Conservation (phyloP, 2,888 invertebrate species). For the Rhagonycha lutea region DNA sequence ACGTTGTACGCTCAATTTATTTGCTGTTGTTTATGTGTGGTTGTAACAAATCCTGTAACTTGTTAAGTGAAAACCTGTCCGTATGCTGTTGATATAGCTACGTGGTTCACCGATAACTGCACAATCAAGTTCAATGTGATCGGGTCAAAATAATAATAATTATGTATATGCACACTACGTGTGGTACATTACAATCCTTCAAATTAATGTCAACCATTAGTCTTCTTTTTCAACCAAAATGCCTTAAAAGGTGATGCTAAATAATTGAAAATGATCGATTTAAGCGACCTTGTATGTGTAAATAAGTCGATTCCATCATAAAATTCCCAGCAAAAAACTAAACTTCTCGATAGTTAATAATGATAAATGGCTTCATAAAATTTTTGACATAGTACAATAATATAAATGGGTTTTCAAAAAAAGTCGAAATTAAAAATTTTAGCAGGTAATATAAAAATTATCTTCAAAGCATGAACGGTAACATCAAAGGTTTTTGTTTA, state of each 20-base stretch:
- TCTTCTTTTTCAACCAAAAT: not conserved
- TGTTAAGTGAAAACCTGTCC: not conserved
- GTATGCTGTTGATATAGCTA: not conserved
- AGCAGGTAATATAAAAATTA: not conserved
- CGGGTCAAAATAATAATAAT: not conserved
- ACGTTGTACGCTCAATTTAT: not conserved
- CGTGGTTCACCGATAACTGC: not conserved
- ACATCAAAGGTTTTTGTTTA: not conserved
- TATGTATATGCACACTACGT: not conserved
- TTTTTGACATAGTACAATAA: not conserved
- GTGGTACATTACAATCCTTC: not conserved
- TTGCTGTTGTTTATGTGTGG: not conserved
- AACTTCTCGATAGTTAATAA: not conserved
- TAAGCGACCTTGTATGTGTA: not conserved
- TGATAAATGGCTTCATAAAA: not conserved
- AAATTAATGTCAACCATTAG: not conserved
- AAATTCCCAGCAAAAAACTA: not conserved
- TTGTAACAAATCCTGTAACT: not conserved
- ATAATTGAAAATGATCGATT: not conserved
- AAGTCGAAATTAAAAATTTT: not conserved
- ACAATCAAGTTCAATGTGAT: not conserved
- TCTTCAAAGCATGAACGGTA: not conserved
- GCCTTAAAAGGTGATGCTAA: not conserved
- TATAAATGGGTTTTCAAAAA: not conserved
- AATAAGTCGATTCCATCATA: not conserved